Percentiles rank a stretch among this genome's conserved stretches.
phyloP scores from a whole-genome alignment of 92 coral and sea anemone genomes.

The Micromussa lordhowensis region DNA sequence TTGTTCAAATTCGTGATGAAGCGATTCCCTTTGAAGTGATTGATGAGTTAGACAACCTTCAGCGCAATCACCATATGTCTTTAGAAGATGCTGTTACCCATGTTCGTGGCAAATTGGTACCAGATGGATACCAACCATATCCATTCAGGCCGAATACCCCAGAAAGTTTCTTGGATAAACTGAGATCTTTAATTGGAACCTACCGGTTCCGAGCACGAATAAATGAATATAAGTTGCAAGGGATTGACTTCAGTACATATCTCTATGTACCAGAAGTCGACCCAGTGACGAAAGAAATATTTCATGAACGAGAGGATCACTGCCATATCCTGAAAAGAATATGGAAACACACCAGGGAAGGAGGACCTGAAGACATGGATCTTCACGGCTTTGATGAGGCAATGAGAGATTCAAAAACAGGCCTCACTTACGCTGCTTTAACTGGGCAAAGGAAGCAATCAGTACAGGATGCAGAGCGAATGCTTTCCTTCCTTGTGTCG shows the following conservation, averaged over 20 bases:
- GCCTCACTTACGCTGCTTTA: slow-evolving; percentile 66
- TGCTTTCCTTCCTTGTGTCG: slow-evolving; percentile 66
- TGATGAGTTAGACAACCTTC: slow-evolving; percentile 27
- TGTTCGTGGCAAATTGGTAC: slow-evolving; percentile 57
- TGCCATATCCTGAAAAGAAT: slow-evolving; percentile 64
- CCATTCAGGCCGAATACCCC: slow-evolving; percentile 44
- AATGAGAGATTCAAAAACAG: slow-evolving; percentile 56
- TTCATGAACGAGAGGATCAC: slow-evolving; percentile 70
- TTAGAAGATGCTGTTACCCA: slow-evolving; percentile 61
- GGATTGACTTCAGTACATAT: slow-evolving; percentile 40
- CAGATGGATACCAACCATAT: slow-evolving; percentile 59
- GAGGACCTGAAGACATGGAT: slow-evolving; percentile 58
- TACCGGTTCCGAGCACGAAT: slow-evolving; percentile 45
- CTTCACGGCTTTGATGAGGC: slow-evolving; percentile 72
- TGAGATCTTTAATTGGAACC: slow-evolving; percentile 57
- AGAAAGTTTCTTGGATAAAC: no score
- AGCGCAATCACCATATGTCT: slow-evolving; percentile 18
- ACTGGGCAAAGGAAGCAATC: slow-evolving; percentile 69
- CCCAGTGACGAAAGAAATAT: slow-evolving; percentile 37
- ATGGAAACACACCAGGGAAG: slow-evolving; percentile 60
- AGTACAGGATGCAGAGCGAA: slow-evolving; percentile 75
- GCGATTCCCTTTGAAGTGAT: slow-evolving; percentile 48
- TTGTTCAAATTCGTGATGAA: slow-evolving; percentile 16
- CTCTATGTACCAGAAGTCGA: slow-evolving; percentile 75
- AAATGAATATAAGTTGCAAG: slow-evolving; percentile 15